Evolutionary conservation across 2,113 vertebrate genomes (phyloP), one percentile per base, ranked within the genome.

Genomic region (Pollimyrus isidori): DNA sequence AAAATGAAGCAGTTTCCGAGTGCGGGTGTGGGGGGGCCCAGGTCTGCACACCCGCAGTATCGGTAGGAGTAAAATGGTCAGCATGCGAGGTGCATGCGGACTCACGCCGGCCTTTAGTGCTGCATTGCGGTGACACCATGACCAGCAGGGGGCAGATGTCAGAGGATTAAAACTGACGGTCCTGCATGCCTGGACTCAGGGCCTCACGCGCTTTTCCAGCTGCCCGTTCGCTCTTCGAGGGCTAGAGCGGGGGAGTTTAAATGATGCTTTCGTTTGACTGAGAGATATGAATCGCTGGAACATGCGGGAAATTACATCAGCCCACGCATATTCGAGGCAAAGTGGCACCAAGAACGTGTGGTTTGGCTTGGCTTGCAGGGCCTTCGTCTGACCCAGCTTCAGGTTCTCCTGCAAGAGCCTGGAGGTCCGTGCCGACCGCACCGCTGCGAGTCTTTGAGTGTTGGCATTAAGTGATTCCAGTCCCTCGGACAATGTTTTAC

Each of bases 31-130:
- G 3, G 91, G 52, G 90, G 93, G 92, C 92, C 92, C 93, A 92
- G 94, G 92, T 93, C 92, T 95, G 93, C 93, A 91, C 93, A 89
- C 94, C 93, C 93, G 92, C 93, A 95, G 92, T 95, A 95, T 95
- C 94, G 95, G 9, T 11, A 93, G 94, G 95, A 95, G 94, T 94
- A 92, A 95, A 96, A 95, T 95, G 93, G 62, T 4, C 62, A 69
- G 62, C 62, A 65, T 4, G 4, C 10, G 9, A 30, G n/a, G 9
- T 26, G n/a, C 62, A 26, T 65, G 9, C 5, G 3, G 30, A 30
- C 30, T 26, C 62, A 30, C 4, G 62, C n/a, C n/a, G 62, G 4
- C 62, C 62, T 69, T 69, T 69, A 69, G n/a, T 11, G n/a, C 62
- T 69, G n/a, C n/a, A 13, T 69, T 69, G 62, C 62, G 13, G 62